Conservation (phyloP, 2,797 vertebrate species). For the Sebastes hubbsi region DNA sequence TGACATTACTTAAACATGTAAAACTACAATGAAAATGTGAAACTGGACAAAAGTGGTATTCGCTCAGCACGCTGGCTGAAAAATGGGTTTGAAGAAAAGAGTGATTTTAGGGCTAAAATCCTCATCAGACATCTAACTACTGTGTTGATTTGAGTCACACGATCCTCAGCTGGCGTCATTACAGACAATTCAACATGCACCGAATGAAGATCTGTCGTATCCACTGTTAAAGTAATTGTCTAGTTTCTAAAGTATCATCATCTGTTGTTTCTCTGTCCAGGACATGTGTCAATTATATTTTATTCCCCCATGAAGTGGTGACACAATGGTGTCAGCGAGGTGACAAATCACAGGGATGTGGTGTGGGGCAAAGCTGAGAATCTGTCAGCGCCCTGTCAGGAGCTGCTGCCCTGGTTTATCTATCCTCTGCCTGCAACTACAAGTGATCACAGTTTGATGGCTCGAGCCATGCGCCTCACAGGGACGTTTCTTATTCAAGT, state of each 20-base stretch:
- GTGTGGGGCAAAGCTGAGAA: slow-evolving; percentile 44
- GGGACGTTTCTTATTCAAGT: slow-evolving; percentile 78
- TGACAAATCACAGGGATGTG: slow-evolving; percentile 69
- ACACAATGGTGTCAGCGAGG: slow-evolving; percentile 53
- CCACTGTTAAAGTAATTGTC: background rate
- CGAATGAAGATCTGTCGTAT: background rate
- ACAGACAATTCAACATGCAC: background rate
- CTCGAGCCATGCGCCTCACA: slow-evolving; percentile 55
- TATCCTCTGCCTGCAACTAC: slow-evolving; percentile 63
- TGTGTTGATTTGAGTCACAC: background rate
- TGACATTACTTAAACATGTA: background rate
- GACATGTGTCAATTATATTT: slow-evolving; percentile 53
- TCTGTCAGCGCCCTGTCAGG: slow-evolving; percentile 72
- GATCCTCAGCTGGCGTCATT: background rate
- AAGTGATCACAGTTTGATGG: slow-evolving; percentile 82
- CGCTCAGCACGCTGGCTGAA: background rate
- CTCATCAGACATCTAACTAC: background rate
- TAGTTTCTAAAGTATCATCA: slow-evolving; percentile 7
- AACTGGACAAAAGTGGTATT: background rate
- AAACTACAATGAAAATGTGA: background rate
- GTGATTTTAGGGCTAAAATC: background rate
- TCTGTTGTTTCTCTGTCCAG: slow-evolving; percentile 30
- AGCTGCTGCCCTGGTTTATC: slow-evolving; percentile 61
- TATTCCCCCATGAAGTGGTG: slow-evolving; percentile 62
- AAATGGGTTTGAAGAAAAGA: background rate